Conservation (phyloP, 2,797 vertebrate species). For the Anguilla megastoma region DNA sequence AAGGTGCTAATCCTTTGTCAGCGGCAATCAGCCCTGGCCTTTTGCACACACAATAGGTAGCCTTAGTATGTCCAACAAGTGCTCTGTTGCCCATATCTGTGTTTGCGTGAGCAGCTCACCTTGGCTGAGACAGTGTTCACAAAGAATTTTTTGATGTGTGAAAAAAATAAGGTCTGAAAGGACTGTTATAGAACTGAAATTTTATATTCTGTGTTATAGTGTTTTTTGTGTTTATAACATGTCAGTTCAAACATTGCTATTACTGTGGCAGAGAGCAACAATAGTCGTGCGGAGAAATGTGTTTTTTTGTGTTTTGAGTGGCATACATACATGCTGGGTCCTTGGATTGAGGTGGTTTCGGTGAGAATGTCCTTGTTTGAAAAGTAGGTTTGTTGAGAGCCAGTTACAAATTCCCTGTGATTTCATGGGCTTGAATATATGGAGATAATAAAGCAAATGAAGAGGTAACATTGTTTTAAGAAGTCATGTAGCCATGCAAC, state of each 20-base stretch:
- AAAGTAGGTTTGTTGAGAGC: not conserved
- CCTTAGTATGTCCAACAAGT: not conserved
- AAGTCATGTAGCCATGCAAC: not conserved
- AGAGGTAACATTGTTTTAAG: not conserved
- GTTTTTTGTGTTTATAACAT: not conserved
- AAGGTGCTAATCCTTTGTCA: slow-evolving; percentile 26
- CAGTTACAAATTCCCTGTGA: not conserved
- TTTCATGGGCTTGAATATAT: not conserved
- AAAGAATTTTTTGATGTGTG: not conserved
- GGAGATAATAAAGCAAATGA: not conserved
- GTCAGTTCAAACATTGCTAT: not conserved
- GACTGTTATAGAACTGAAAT: not conserved
- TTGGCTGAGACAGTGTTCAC: not conserved
- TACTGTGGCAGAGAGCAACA: not conserved
- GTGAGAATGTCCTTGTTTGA: not conserved
- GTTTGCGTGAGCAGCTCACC: not conserved
- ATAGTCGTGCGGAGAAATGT: not conserved
- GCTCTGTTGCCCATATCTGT: not conserved
- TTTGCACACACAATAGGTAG: not conserved
- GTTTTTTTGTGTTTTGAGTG: not conserved
- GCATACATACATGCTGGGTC: not conserved
- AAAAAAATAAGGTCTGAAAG: not conserved
- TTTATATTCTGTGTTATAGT: not conserved
- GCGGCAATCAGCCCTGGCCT: not conserved
- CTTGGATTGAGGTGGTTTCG: not conserved